A percentile compares a stretch with the other conserved stretches of the same genome.
phyloP scores from a whole-genome alignment of 2,888 invertebrate species.

The Drosophila leonis region DNA sequence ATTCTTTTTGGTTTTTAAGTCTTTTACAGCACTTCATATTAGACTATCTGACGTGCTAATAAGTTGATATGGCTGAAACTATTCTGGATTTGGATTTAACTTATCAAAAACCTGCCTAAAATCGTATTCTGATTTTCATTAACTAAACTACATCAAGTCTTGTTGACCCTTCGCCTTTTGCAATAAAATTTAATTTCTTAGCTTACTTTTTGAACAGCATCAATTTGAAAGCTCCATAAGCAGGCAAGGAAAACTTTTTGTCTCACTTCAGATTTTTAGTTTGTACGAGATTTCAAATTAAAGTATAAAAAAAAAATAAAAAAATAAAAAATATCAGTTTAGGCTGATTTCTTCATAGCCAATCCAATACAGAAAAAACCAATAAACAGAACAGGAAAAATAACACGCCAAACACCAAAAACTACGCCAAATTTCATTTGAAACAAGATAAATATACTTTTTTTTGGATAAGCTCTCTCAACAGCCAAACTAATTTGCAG shows the following conservation, averaged over 20 bases:
- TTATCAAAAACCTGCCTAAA: no score
- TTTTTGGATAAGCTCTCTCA: neutral
- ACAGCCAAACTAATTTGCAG: neutral
- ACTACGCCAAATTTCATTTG: neutral
- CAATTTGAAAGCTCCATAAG: neutral
- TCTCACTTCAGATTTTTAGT: slow-evolving; percentile 10
- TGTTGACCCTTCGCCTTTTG: no score
- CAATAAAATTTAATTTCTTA: neutral
- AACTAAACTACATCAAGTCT: no score
- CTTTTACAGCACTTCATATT: no score
- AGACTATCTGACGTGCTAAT: no score
- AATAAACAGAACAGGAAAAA: neutral
- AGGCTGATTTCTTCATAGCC: neutral
- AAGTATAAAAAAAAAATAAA: neutral
- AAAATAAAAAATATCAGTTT: slow-evolving; percentile 4
- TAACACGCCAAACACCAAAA: neutral
- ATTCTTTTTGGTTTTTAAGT: no score
- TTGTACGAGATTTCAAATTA: slow-evolving; percentile 28
- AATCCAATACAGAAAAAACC: neutral
- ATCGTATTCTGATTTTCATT: no score
- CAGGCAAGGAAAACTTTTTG: neutral
- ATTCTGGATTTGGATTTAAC: no score
- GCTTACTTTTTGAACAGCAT: neutral
- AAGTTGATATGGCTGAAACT: no score
- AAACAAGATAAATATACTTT: neutral